Base-by-base conservation (phyloP, 2,888 invertebrate species). In the Heteromyza rotundicornis region DNA sequence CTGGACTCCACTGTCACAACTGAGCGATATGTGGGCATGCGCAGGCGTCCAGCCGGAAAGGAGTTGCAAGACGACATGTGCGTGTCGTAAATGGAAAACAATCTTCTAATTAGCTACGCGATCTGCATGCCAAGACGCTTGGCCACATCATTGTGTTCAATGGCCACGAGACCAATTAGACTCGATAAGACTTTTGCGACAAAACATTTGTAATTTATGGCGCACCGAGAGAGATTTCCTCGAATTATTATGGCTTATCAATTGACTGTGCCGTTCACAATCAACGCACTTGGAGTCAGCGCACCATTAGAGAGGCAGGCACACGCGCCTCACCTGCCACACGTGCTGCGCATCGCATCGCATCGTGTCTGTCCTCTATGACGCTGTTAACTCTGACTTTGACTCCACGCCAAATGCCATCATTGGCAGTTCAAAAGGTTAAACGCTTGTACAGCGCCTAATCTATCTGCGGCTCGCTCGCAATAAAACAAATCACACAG, bases 91-190 rank as follows among this genome's bases (percentile, higher is more conserved):
- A 70, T 67, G 70, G 70, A 66, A 67, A 68, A 70, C 72, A 70
- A 75, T 71, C 71, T 71, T 72, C 80, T 80, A 80, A 80, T 80
- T 80, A 80, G 79, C 78, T 80, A 80, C 80, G 80, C 80, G 75
- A 69, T 62, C 64, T 65, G 73, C 77, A 78, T 78, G 76, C 76
- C 75, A 78, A 78, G 70, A 19, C 16, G n/a, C 40, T 40, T n/a
- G 40, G 40, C 40, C 40, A 40, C 14, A 10, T n/a, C 40, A 40
- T 40, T 7, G 3, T n/a, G 40, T n/a, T n/a, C 40, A n/a, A 40
- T 40, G 10, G n/a, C n/a, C 10, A n/a, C 40, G n/a, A 27, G 10
- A n/a, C 40, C 40, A 40, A 40, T 40, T 40, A 40, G 5, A n/a
- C 14, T 40, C 10, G 40, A 10, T 24, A 52, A 44, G 44, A 47